Evolutionary conservation across 1,140 invertebrate species (phyloP).

Genomic region (Drosophila subobscura): DNA sequence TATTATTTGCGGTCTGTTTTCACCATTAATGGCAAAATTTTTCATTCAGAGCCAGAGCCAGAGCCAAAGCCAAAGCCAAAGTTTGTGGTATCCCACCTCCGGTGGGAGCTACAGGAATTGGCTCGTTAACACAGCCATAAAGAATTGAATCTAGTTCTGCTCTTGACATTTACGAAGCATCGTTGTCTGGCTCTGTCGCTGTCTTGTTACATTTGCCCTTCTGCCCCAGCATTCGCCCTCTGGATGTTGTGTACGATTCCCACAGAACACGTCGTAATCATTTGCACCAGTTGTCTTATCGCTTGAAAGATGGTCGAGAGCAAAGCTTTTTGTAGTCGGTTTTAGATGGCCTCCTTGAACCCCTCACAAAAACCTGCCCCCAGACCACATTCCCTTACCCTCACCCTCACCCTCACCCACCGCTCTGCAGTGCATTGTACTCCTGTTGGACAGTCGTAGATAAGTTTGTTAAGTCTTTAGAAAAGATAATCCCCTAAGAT

Average conservation of each 20-base stretch:
- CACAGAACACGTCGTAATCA: constrained; percentile 74
- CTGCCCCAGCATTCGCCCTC: neutral
- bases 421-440: constrained; percentile 32
- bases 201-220: constrained; percentile 16
- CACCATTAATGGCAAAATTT: constrained; percentile 65
- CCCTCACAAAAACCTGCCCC: neutral
- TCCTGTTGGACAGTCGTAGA: constrained; percentile 37
- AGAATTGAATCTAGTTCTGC: constrained; percentile 75
- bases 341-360: constrained; percentile 30
- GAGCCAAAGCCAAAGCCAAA: constrained; percentile 43
- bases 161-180: constrained; percentile 72
- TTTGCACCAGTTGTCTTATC: constrained; percentile 78
- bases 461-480: constrained; percentile 35
- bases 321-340: constrained; percentile 48
- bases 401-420: neutral
- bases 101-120: constrained; percentile 32
- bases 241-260: constrained; percentile 27
- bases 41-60: constrained; percentile 54
- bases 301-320: constrained; percentile 63
- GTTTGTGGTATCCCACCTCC: constrained; percentile 20
- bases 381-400: too few species aligned
- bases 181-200: neutral
- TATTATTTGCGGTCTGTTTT: constrained; percentile 43
- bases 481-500: constrained; percentile 40
- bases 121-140: constrained; percentile 66